Percentiles rank a stretch among this genome's conserved stretches.
Evolutionary conservation across 2,797 vertebrate species (phyloP).

Genomic region (Argyrosomus regius): DNA sequence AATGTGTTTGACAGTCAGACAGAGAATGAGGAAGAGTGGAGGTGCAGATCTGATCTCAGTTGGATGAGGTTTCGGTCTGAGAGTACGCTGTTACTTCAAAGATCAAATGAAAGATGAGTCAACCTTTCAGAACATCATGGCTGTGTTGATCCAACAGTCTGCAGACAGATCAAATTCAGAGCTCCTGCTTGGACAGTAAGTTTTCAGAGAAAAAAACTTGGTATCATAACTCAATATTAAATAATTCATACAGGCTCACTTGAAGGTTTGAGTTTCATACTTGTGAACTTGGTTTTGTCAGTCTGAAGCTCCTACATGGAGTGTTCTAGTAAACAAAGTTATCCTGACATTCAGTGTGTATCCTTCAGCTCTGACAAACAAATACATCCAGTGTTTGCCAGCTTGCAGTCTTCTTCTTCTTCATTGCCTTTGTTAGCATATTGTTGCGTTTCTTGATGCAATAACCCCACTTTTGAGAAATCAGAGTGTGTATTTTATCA

Average conservation of each 20-base stretch:
- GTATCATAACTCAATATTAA: neutral
- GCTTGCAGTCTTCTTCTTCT: neutral
- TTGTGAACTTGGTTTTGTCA: neutral
- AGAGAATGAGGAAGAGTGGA: neutral
- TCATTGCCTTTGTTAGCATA: neutral
- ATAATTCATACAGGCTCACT: neutral
- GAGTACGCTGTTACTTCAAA: neutral
- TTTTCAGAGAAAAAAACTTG: neutral
- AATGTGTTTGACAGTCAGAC: slow-evolving; percentile 17
- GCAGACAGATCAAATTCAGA: neutral
- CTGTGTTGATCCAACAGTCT: neutral
- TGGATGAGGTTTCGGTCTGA: neutral
- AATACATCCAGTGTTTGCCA: neutral
- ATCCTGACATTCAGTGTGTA: too few relatives aligned
- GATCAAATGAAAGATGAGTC: neutral
- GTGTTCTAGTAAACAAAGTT: neutral
- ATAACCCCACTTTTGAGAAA: neutral
- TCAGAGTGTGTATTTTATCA: neutral
- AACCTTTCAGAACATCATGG: neutral
- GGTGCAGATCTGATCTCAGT: neutral
- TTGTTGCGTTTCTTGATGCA: neutral
- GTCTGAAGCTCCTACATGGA: neutral
- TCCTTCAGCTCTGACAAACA: neutral
- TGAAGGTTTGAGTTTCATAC: neutral
- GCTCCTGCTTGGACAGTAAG: neutral